Percentiles rank a stretch among this genome's conserved stretches.
Conservation (phyloP, 2,797 vertebrate genomes). For the Acanthornis magna region DNA sequence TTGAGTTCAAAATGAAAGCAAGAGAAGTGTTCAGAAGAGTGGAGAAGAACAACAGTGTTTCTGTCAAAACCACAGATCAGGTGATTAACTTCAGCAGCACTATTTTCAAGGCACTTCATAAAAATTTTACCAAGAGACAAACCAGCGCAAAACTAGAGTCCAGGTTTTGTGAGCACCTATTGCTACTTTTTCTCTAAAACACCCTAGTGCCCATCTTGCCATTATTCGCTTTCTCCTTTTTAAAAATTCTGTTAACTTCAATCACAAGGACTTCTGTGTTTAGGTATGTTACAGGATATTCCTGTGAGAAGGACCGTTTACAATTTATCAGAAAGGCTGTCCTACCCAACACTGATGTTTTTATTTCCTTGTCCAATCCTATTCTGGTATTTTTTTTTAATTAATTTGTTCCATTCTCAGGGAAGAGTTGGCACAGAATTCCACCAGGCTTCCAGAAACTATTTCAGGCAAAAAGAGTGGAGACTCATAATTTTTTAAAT, state of each 20-base stretch:
- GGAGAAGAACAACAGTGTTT: neutral
- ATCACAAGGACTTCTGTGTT: neutral
- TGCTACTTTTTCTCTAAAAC: neutral
- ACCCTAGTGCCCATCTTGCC: neutral
- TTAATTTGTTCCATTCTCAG: neutral
- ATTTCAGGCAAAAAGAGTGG: neutral
- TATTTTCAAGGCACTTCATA: neutral
- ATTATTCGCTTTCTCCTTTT: rapidly evolving
- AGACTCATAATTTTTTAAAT: neutral
- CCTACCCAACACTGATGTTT: neutral
- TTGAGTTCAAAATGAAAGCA: neutral
- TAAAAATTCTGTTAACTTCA: neutral
- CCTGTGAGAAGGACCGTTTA: neutral
- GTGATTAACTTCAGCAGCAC: neutral
- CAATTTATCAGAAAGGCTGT: neutral
- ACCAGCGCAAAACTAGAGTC: neutral
- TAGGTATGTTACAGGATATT: neutral
- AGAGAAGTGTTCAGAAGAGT: neutral
- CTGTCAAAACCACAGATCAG: neutral
- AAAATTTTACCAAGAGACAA: neutral
- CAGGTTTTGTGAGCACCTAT: neutral
- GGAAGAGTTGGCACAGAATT: neutral
- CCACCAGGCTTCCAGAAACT: neutral
- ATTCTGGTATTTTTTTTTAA: neutral
- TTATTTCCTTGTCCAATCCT: neutral